Base-by-base conservation (phyloP, 1,140 invertebrate genomes). In the Pseudomyrmex pallidus region DNA sequence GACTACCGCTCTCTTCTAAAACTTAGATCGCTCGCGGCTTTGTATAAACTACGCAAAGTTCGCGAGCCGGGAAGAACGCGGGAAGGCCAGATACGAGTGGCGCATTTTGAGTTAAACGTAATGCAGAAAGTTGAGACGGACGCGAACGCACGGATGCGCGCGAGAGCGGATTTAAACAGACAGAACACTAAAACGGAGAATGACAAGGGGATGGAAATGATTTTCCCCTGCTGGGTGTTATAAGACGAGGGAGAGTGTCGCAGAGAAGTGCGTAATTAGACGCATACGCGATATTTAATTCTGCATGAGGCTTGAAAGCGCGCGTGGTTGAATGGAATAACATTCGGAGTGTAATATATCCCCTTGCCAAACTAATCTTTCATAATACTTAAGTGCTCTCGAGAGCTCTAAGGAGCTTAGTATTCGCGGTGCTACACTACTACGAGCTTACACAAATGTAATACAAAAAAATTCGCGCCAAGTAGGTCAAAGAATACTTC, bases 21-120 rank as follows among this genome's bases (percentile, higher is more conserved):
- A 80, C 76, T 80, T 80, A 70, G 54, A 80, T 80, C 76, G 76
- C 76, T 80, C 54, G 64, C 66, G 76, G 66, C 76, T 80, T 80
- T 80, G 66, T 72, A 80, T 80, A 80, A 80, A 80, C 76, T 59
- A 56, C 44, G 66, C 54, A 0, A 70, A 80, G 76, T 80, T 80
- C 54, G 66, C 54, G 54, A 72, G 59, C 44, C 20, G n/a, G 7
- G 22, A 25, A 44, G 20, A 57, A 46, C 56, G 76, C 54, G 54
- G 20, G 5, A 35, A 7, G 35, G 35, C 64, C 48, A 57, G 76
- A 80, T 80, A 80, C 64, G 66, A 72, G 48, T 22, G 66, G 46
- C 72, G 76, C 66, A 72, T 80, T 72, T 70, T 35, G 76, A 70
- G 64, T 70, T 70, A 67, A 80, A 59, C 22, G 76, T 80, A 80